Percentiles rank a stretch among this genome's conserved stretches.
Conservation (phyloP, 2,113 vertebrate species). For the Crotophaga sulcirostris region DNA sequence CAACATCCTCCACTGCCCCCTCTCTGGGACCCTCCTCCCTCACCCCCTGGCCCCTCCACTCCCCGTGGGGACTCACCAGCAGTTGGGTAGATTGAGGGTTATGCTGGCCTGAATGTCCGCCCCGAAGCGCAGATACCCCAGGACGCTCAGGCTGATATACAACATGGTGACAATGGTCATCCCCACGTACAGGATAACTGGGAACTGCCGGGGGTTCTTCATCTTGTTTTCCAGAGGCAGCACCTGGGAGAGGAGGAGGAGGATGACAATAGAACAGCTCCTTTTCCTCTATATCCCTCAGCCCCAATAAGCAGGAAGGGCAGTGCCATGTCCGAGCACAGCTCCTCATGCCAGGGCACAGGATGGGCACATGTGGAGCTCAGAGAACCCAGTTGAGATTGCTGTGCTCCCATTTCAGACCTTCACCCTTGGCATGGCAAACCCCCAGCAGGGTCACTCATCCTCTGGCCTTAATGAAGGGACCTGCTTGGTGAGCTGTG, state of each 20-base stretch:
- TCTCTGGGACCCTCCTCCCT: background rate
- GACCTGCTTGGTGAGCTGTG: background rate
- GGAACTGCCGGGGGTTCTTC: slow-evolving; percentile 87
- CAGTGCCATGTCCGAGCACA: background rate
- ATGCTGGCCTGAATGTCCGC: slow-evolving; percentile 84
- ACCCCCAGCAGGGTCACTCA: background rate
- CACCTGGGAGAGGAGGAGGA: slow-evolving; percentile 73
- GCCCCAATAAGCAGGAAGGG: background rate
- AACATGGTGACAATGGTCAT: slow-evolving; percentile 87
- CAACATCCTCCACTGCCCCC: rapidly evolving
- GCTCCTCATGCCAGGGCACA: background rate
- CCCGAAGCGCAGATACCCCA: slow-evolving; percentile 92
- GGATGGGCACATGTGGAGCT: background rate
- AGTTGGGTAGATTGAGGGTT: slow-evolving; percentile 94
- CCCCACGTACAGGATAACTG: slow-evolving; percentile 84
- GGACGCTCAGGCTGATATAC: slow-evolving; percentile 88
- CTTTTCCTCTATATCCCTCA: rapidly evolving
- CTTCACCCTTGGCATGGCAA: background rate
- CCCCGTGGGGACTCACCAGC: slow-evolving; percentile 82
- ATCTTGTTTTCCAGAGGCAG: slow-evolving; percentile 97
- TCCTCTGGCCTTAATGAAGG: background rate
- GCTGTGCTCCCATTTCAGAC: background rate
- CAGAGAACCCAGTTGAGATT: background rate
- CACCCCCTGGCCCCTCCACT: too few relatives aligned
- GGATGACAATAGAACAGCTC: background rate